Conservation (phyloP, 2,113 vertebrate species). For the Leptodactylus fuscus region DNA sequence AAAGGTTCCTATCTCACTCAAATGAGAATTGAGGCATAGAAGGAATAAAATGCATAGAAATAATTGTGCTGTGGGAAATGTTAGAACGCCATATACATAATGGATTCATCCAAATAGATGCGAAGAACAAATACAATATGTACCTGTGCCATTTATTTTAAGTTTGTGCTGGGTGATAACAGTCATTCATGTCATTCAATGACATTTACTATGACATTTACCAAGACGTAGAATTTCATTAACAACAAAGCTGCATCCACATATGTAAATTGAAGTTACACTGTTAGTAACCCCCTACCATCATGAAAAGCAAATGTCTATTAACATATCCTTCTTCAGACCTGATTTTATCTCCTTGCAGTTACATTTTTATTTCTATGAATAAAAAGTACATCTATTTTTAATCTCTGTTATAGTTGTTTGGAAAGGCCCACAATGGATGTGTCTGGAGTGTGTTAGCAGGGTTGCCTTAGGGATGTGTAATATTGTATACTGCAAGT, state of each 20-base stretch:
- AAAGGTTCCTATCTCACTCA: background rate
- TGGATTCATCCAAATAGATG: constrained; percentile 1
- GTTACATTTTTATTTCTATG: background rate
- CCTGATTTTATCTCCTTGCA: background rate
- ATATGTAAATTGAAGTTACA: constrained; percentile 44
- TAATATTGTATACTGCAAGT: no score
- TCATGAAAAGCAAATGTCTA: constrained; percentile 25
- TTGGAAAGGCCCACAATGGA: background rate
- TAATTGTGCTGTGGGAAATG: constrained; percentile 6
- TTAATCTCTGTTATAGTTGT: background rate
- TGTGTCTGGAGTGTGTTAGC: background rate
- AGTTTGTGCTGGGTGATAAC: constrained; percentile 47
- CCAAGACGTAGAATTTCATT: constrained; percentile 48
- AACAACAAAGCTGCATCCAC: constrained; percentile 41
- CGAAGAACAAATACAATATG: constrained; percentile 11
- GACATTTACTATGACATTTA: constrained; percentile 62
- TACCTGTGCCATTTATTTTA: constrained; percentile 43
- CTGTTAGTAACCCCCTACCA: constrained; percentile 35
- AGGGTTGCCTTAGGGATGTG: no score
- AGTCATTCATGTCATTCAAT: constrained; percentile 62
- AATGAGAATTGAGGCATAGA: background rate
- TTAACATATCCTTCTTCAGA: background rate
- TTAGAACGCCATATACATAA: constrained; percentile 10
- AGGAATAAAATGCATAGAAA: background rate
- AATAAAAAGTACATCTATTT: background rate